Percentiles rank a stretch among this genome's conserved stretches.
Evolutionary conservation across 2,888 invertebrate genomes (phyloP).

Genomic region (Lasioglossum lativentre): DNA sequence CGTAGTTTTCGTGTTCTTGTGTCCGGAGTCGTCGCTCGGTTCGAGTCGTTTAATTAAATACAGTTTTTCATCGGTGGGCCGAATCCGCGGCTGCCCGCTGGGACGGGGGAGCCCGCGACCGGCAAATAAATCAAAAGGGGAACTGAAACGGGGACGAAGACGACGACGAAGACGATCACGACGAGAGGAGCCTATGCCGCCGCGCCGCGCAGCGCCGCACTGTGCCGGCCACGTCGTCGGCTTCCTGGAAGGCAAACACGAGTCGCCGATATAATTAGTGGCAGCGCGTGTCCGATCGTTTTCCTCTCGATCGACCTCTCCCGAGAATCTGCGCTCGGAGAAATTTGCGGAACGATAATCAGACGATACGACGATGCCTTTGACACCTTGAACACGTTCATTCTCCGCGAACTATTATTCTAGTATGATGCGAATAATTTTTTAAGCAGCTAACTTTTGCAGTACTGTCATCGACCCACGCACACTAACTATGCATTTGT

Average conservation of each 20-base stretch:
- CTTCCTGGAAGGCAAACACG: constrained; percentile 81
- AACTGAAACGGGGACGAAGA: constrained; percentile 39
- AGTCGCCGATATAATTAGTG: constrained; percentile 82
- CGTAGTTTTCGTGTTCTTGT: constrained; percentile 65
- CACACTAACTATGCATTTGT: too few relatives aligned
- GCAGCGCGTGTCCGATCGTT: constrained; percentile 76
- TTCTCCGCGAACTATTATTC: not conserved
- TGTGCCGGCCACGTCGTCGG: constrained; percentile 67
- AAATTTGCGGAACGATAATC: constrained; percentile 15
- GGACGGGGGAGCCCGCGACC: constrained; percentile 49
- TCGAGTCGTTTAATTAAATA: constrained; percentile 80
- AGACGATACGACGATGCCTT: not conserved
- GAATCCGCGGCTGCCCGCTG: constrained; percentile 66
- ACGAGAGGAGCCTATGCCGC: constrained; percentile 63
- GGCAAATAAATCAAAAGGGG: constrained; percentile 68
- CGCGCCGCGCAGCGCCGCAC: constrained; percentile 37
- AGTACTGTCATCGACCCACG: not conserved
- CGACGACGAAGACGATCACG: constrained; percentile 17
- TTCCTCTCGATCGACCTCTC: constrained; percentile 40
- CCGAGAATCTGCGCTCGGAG: constrained; percentile 25
- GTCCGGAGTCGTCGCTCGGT: constrained; percentile 44
- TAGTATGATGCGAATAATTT: not conserved
- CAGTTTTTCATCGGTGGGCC: constrained; percentile 75
- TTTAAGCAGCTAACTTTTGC: not conserved
- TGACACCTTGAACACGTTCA: not conserved